Conservation (phyloP, 23 tunicate genomes). For the Ciona savignyi region DNA sequence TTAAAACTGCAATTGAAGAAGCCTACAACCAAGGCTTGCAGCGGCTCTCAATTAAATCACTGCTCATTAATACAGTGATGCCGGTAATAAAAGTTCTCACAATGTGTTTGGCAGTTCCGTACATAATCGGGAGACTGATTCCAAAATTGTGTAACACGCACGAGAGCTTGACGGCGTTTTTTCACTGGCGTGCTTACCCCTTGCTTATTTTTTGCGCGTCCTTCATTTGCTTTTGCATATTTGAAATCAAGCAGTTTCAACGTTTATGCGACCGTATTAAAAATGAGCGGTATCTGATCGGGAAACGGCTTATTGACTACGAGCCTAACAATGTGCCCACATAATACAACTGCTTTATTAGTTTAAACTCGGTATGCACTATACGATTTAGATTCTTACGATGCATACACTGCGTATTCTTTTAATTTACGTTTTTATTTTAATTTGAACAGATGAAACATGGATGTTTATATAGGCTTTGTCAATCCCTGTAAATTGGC, state of each 20-base stretch:
- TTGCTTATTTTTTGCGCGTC: conserved; percentile 14
- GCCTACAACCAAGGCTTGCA: conserved; percentile 57
- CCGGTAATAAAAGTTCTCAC: conserved; percentile 20
- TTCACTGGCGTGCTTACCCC: conserved; percentile 46
- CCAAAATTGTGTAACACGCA: conserved; percentile 9
- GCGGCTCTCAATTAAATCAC: conserved; percentile 17
- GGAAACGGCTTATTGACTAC: conserved; percentile 51
- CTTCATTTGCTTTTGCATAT: conserved; percentile 15
- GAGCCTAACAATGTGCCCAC: conserved; percentile 27
- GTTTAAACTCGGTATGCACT: no score
- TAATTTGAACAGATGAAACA: no score
- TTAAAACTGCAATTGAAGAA: conserved; percentile 40
- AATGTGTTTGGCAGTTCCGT: conserved; percentile 38
- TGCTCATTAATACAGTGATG: conserved; percentile 15
- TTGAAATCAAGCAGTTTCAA: conserved; percentile 59
- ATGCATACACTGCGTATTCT: no score
- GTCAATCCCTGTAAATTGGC: no score
- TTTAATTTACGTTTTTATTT: no score
- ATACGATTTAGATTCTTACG: no score
- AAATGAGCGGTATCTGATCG: conserved; percentile 62
- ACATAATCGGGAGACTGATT: conserved; percentile 24
- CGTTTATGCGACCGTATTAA: conserved; percentile 66
- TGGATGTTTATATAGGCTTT: no score
- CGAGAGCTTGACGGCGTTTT: background rate
- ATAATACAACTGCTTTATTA: no score